Conservation (phyloP, 2,113 vertebrate species). For the Columbina picui region DNA sequence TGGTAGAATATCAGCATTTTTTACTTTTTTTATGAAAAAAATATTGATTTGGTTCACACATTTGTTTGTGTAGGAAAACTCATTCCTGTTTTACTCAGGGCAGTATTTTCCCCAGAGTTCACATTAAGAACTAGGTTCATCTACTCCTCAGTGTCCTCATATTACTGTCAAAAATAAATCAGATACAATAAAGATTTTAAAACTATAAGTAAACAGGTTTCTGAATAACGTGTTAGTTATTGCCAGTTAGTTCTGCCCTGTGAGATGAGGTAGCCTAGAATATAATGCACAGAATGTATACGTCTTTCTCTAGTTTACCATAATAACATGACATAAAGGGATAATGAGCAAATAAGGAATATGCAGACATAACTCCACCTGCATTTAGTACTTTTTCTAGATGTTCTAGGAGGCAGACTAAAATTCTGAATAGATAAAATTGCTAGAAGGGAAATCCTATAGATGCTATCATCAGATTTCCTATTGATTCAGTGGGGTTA, state of each 20-base stretch:
- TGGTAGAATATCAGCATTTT: background rate
- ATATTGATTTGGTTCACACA: background rate
- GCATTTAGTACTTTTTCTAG: background rate
- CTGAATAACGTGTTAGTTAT: background rate
- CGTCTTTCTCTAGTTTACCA: background rate
- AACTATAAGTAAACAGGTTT: background rate
- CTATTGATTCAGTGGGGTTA: background rate
- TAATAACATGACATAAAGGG: background rate
- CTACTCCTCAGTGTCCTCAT: background rate
- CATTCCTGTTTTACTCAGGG: background rate
- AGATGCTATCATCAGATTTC: background rate
- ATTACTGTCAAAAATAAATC: background rate
- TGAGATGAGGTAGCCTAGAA: background rate
- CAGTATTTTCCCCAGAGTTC: background rate
- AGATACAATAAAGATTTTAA: background rate
- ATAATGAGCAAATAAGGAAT: background rate
- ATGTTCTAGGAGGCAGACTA: background rate
- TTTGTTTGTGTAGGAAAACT: background rate
- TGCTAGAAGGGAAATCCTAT: background rate
- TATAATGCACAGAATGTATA: background rate
- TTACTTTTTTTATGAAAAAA: background rate
- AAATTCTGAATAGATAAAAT: background rate
- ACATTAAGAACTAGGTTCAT: background rate
- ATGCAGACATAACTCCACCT: background rate
- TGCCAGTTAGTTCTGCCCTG: background rate